Evolutionary conservation across 2,888 invertebrate genomes (phyloP), one percentile per base, ranked within the genome.

Genomic region (Selenia dentaria): DNA sequence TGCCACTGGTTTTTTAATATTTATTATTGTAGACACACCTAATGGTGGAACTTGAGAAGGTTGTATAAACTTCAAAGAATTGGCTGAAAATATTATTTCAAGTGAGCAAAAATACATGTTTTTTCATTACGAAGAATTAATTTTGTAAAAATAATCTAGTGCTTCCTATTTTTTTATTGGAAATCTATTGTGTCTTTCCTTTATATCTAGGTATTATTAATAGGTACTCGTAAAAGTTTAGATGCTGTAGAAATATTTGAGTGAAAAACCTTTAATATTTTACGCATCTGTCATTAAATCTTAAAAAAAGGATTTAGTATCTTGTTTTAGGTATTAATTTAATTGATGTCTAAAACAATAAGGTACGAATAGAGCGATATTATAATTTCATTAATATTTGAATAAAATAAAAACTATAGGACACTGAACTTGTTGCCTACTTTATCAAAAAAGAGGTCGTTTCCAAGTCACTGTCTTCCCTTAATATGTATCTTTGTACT

Each of bases 171-270:
- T 22, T 16, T 16, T 2, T 16, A 16, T 16, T 16, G 16, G 16
- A 16, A 16, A 31, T 3, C 31, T 31, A 18, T 54, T 54, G 47
- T 52, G 6, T 53, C 6, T 22, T 22, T 22, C 8, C n/a, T n/a
- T n/a, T n/a, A n/a, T n/a, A n/a, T n/a, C n/a, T n/a, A n/a, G n/a
- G n/a, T n/a, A n/a, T n/a, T n/a, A n/a, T n/a, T n/a, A n/a, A n/a
- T n/a, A n/a, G n/a, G n/a, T n/a, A n/a, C n/a, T n/a, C n/a, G n/a
- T n/a, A n/a, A n/a, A n/a, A n/a, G n/a, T n/a, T n/a, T n/a, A n/a
- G n/a, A n/a, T n/a, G n/a, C n/a, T n/a, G n/a, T n/a, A n/a, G n/a
- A n/a, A n/a, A n/a, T n/a, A n/a, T n/a, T n/a, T n/a, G n/a, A n/a
- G n/a, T n/a, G n/a, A n/a, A n/a, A n/a, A n/a, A n/a, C n/a, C n/a